These are phyloP conservation scores for Notamacropus eugenii DNA, from an alignment of 2,797 vertebrate species.

Conservation along the genomic window DNA sequence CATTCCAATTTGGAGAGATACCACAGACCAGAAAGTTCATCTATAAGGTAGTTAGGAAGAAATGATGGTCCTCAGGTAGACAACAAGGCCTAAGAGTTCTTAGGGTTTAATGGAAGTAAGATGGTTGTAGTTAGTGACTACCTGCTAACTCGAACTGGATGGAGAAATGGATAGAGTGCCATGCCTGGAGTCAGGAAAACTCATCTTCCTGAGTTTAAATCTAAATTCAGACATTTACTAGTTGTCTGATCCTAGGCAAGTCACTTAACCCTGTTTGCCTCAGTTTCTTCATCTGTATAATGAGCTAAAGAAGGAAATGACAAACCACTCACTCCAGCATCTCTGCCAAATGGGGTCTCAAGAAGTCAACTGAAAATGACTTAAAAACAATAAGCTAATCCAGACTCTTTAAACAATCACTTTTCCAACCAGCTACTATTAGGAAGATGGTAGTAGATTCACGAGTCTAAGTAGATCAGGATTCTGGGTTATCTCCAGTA, in stretches of 20 bases:
- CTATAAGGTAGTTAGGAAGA: not conserved
- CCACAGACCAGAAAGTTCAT: not conserved
- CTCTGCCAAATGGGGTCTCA: not conserved
- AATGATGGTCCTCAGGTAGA: not conserved
- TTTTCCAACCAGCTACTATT: not conserved
- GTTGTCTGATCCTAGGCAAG: not conserved
- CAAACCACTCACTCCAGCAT: not conserved
- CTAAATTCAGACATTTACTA: not conserved
- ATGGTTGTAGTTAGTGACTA: not conserved
- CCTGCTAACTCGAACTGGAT: not conserved
- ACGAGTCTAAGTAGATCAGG: not conserved
- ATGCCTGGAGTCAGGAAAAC: not conserved
- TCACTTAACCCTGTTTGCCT: not conserved
- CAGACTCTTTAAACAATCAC: not conserved
- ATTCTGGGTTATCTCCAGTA: not conserved
- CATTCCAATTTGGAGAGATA: not conserved
- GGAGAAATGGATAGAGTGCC: not conserved
- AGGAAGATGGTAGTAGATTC: not conserved
- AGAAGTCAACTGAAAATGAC: not conserved
- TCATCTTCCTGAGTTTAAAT: not conserved
- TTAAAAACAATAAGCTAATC: not conserved
- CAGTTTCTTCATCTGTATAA: not conserved
- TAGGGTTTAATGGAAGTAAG: not conserved
- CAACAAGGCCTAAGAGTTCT: not conserved
- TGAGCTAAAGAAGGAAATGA: not conserved